These are phyloP conservation scores for Crossaster papposus DNA, from an alignment of 53 echinoderm and acorn worm species.

Conservation along the genomic window DNA sequence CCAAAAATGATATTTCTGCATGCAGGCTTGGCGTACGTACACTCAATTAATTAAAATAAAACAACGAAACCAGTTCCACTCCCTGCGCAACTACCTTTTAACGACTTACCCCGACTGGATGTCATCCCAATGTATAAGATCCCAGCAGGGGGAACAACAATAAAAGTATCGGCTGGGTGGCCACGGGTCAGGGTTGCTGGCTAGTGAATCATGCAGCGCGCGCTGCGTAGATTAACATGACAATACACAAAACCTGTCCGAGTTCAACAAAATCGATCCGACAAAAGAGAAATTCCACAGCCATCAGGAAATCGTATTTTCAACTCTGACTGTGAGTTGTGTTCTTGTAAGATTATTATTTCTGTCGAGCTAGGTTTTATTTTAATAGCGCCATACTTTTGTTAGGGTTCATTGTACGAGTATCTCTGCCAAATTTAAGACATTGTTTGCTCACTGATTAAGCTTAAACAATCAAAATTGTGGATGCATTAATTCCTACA, in stretches of 20 bases:
- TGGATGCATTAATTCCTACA: too few species aligned
- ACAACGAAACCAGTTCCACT: background rate
- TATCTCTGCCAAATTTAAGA: too few species aligned
- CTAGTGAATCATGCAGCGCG: conserved; percentile 11
- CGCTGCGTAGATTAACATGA: conserved; percentile 52
- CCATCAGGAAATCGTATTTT: background rate
- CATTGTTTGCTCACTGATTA: too few species aligned
- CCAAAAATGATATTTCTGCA: background rate
- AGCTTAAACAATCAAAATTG: too few species aligned
- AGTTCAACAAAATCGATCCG: conserved; percentile 37
- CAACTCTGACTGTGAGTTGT: background rate
- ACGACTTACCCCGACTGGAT: conserved; percentile 13
- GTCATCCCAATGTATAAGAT: background rate
- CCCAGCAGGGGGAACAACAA: conserved; percentile 3
- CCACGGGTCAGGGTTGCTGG: conserved; percentile 1
- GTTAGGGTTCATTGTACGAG: background rate
- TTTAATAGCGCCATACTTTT: too few species aligned
- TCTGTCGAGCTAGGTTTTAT: too few species aligned
- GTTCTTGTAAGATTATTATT: too few species aligned
- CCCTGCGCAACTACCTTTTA: background rate
- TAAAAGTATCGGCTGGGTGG: conserved; percentile 39
- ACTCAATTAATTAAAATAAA: background rate
- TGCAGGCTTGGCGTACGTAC: too few species aligned
- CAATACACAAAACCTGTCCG: conserved; percentile 36
- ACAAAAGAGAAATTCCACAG: conserved; percentile 45